Percentiles rank a stretch among this genome's conserved stretches.
Conservation (phyloP, 2,113 vertebrate genomes). For the Labeo rohita region DNA sequence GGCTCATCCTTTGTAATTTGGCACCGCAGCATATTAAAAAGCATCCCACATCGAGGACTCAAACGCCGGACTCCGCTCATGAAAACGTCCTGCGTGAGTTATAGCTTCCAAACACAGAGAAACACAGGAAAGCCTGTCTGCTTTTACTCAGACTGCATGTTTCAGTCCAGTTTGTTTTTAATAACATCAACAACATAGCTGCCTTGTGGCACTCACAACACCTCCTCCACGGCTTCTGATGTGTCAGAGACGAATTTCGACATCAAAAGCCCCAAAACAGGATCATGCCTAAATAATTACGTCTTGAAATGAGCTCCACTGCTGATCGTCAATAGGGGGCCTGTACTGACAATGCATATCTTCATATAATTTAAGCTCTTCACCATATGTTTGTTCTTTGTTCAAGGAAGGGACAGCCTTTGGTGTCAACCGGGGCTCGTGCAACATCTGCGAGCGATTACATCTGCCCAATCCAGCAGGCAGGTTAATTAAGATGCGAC, state of each 20-base stretch:
- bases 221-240: conserved; percentile 44
- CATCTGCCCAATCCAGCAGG: conserved; percentile 38
- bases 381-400: conserved; percentile 51
- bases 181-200: conserved; percentile 48
- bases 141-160: conserved; percentile 47
- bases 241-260: conserved; percentile 27
- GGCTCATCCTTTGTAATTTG: conserved; percentile 56
- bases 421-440: conserved; percentile 32
- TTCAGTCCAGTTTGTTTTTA: conserved; percentile 50
- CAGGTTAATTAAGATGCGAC: conserved; percentile 61
- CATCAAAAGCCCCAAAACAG: conserved; percentile 1
- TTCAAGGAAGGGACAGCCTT: conserved; percentile 42
- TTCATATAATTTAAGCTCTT: conserved; percentile 51
- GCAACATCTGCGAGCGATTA: conserved; percentile 62
- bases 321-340: conserved; percentile 34
- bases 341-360: conserved; percentile 46
- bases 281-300: conserved; percentile 41
- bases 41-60: conserved; percentile 30
- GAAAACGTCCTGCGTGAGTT: conserved; percentile 53
- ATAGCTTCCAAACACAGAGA: conserved; percentile 47
- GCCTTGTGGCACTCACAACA: conserved; percentile 40
- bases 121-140: conserved; percentile 46
- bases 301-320: conserved; percentile 31
- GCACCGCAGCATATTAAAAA: conserved; percentile 47
- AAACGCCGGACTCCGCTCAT: conserved; percentile 40